Base-by-base conservation (phyloP, 2,797 vertebrate genomes). In the Microctenopoma lineatum region DNA sequence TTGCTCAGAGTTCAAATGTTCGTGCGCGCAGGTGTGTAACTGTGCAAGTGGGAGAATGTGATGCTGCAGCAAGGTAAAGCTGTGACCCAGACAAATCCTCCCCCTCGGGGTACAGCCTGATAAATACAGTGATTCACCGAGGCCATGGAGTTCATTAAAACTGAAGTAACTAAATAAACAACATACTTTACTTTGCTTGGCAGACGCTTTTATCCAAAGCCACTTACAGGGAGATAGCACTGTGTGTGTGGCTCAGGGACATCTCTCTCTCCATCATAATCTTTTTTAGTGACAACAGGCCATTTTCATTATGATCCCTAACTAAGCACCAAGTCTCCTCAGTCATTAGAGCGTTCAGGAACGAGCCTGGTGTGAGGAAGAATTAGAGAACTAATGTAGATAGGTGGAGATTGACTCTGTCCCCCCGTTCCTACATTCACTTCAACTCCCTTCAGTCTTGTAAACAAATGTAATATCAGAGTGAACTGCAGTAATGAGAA, bases 361-460 rank as follows among this genome's bases (percentile, higher is more conserved):
- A 78, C 57, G 48, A 7, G 79, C 60, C 78, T 32, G 56, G 4
- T 61, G 55, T 29, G 21, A 67, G 15, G 53, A 77, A 52, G 44
- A 76, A 77, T 73, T 71, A 53, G 39, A 69, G 47, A 42, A 7
- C 56, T 82, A 73, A 77, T 79, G 77, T 59, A 32, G n/a, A 34
- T 41, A 29, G 10, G 55, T 53, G 46, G 57, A 52, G 39, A 66
- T 56, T 12, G 38, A 70, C 32, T 74, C 70, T 34, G 55, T 34
- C 63, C 58, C 25, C 54, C 54, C 14, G 45, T 21, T 52, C 42
- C 32, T 4, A 47, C 38, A 47, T 47, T 4, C 4, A 10, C 36
- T 66, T 25, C 55, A 38, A 66, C 38, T 7, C 7, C 27, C 29
- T 15, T 15, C 0, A 39, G 3, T 48, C 50, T 14, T 48, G 69